Conservation (phyloP, 2,113 vertebrate species). For the Phalacrocorax brasilianus region DNA sequence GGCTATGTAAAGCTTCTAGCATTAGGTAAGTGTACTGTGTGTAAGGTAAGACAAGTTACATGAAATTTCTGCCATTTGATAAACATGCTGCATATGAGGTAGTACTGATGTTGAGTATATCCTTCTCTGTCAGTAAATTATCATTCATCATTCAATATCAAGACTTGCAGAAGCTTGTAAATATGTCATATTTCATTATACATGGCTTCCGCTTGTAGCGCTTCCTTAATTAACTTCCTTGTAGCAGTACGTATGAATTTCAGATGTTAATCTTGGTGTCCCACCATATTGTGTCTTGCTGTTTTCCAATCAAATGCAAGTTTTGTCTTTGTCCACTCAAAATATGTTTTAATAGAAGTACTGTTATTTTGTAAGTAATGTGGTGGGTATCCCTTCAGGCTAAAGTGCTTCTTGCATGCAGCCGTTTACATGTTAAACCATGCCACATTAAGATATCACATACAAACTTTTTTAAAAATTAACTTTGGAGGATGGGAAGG, state of each 20-base stretch:
- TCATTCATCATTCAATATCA: not conserved
- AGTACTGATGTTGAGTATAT: not conserved
- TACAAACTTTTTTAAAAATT: not conserved
- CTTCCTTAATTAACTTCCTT: not conserved
- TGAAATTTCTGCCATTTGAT: not conserved
- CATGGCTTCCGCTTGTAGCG: conserved; percentile 17
- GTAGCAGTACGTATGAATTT: not conserved
- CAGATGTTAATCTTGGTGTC: conserved; percentile 4
- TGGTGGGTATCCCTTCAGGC: not conserved
- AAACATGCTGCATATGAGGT: not conserved
- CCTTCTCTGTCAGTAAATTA: not conserved
- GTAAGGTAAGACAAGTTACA: not conserved
- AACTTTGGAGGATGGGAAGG: not conserved
- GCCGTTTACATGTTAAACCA: not conserved
- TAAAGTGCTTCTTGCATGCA: conserved; percentile 14
- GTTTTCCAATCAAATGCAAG: not conserved
- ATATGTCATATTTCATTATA: conserved; percentile 11
- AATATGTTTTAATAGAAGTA: not conserved
- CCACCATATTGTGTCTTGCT: not conserved
- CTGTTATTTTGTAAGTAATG: not conserved
- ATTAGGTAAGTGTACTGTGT: not conserved
- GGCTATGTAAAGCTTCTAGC: not conserved
- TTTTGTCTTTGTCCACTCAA: not conserved
- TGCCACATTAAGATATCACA: not conserved
- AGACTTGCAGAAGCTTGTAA: not conserved